Base-by-base conservation (phyloP, 2,113 vertebrate species). In the Aptenodytes forsteri region DNA sequence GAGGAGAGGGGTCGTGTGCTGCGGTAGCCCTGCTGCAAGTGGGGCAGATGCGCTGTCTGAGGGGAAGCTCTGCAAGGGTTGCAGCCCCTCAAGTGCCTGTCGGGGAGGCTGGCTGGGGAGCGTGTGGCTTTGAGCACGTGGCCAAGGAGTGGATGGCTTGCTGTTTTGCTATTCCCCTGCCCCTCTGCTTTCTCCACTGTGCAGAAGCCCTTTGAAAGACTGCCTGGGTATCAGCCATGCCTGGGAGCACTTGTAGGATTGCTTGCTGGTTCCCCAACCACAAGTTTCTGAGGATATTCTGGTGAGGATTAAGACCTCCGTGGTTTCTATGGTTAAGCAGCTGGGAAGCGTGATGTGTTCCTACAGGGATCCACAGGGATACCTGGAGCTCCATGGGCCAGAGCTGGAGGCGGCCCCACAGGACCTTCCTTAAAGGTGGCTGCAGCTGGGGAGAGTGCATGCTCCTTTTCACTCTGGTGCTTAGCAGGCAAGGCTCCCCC, bases 321-420 rank as follows among this genome's bases (percentile, higher is more conserved):
- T 69, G 47, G 64, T 50, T 90, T 76, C 58, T 50, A 2, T 1
- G 1, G 29, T 59, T 36, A 50, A 55, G 71, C 26, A 78, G 18
- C 50, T 67, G 75, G 32, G 54, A 69, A 83, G 30, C 0, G 0
- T 66, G 52, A 23, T 66, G 52, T 29, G 36, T 83, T 87, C 42
- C 58, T 42, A 29, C 4, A 5, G 56, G 36, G 13, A 50, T 73
- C 30, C 0, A 0, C 4, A 15, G 55, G 44, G 17, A 30, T 66
- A 49, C 27, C n/a, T 65, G n/a, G 36, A 80, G 55, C 10, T 49
- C 23, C n/a, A 32, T 58, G 65, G 40, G 34, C 36, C 10, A 2
- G 58, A 72, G 47, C 59, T 81, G 38, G 36, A 46, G 42, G 27
- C 13, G 10, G 20, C 10, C 14, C 16, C 16, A 6, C 6, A 32